Base-by-base conservation (phyloP, 64 coral and sea anemone species). In the Pachyseris speciosa region DNA sequence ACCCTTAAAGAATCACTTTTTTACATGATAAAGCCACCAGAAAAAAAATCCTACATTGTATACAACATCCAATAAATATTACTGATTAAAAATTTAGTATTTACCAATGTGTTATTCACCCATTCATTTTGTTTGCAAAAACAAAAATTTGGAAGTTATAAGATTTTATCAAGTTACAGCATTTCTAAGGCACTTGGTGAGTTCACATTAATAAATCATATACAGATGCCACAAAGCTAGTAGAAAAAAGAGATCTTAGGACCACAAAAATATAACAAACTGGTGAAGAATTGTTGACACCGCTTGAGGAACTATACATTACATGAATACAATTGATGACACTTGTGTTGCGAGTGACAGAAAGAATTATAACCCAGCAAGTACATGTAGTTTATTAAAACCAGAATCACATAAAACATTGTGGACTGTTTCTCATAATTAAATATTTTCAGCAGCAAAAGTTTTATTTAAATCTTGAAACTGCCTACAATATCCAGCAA, bases 61-160 rank as follows among this genome's bases (percentile, higher is more conserved):
- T 61, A 61, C 58, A 61, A 0, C 27, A 61, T 27, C 12, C 58
- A 26, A 6, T 9, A 61, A 9, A 80, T 58, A n/a, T 26, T 9
- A 13, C 7, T 81, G 30, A 61, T 81, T 81, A 81, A 81, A 60
- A 81, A 81, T 63, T 41, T 40, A 81, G 53, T 81, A 42, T 81
- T 81, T 81, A 40, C 31, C 7, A 81, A 60, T 81, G 7, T 63
- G 48, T 63, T 12, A 81, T 34, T 58, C 32, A 79, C 4, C 36
- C 9, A 40, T 81, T 81, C 77, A 81, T 26, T 60, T 81, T 36
- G 58, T 79, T 79, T 57, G 24, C 25, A 44, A 8, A 76, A 76
- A 51, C 12, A 76, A 76, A 50, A 76, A 26, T 15, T 31, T 51
- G 57, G 16, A 79, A 25, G 52, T 25, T 61, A 37, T 9, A 81